Evolutionary conservation across 2,113 vertebrate species (phyloP), one percentile per base, ranked within the genome.

Genomic region (Corythoichthys haematopterus): DNA sequence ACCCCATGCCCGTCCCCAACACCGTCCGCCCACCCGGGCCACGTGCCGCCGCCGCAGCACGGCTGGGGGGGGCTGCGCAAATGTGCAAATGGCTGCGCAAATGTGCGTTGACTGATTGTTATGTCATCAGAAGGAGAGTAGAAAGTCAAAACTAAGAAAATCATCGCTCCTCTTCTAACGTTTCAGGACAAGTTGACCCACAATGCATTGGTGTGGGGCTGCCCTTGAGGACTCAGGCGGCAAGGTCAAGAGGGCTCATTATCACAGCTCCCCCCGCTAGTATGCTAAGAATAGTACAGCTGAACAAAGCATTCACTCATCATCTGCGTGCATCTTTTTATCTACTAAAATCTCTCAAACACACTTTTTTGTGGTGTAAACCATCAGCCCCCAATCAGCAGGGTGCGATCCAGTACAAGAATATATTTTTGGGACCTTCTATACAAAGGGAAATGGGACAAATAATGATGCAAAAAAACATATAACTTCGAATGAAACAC

Each of bases 161-260:
- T 78, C 80, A 77, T 80, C 80, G 75, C 71, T 48, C 55, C 68
- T 81, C 59, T 5, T 71, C 45, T 14, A 13, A 36, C 36, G n/a
- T 77, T 77, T 71, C 74, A 53, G 87, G 84, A 87, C 89, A 83
- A 75, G 74, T 84, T 76, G 12, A 78, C 86, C 87, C 85, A 85
- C 69, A 68, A 91, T 90, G 86, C 87, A 87, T 86, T 80, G 78
- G 77, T 79, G 85, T 65, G 76, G 60, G 65, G 59, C 74, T 89
- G 90, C 92, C 91, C 90, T 93, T 91, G 89, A 88, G 85, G 33
- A 78, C 72, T 72, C 73, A 3, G 56, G 77, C 80, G 76, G 82
- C 81, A 82, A 86, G 86, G 85, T 84, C 82, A 85, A 84, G 79
- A 75, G 71, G 75, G 84, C 89, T 90, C 85, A 88, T 90, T 84